A percentile compares a stretch with the other conserved stretches of the same genome.
These are phyloP conservation scores for Babyrousa celebensis DNA, from an alignment of 2,797 vertebrate genomes.

Conservation along the genomic window DNA sequence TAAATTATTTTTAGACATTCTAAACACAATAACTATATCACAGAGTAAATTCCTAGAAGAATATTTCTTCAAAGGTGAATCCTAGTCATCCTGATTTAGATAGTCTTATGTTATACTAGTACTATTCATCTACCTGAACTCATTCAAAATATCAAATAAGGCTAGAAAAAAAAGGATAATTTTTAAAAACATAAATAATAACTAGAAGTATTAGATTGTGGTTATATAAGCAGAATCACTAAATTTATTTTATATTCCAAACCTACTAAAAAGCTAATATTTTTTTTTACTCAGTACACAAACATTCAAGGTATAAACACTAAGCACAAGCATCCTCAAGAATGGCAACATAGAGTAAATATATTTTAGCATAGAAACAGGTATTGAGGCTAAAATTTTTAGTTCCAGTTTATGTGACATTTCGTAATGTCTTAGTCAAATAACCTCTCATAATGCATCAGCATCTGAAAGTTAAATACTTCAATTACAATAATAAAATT, in stretches of 20 bases:
- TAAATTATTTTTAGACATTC: conserved; percentile 71
- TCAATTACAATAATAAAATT: not conserved
- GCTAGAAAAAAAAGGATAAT: not conserved
- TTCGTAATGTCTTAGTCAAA: not conserved
- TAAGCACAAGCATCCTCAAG: not conserved
- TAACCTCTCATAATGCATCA: not conserved
- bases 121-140: not conserved
- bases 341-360: not conserved
- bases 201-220: not conserved
- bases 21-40: not conserved
- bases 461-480: not conserved
- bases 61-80: not conserved
- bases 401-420: not conserved
- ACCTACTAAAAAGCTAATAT: not conserved
- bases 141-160: not conserved
- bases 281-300: not conserved
- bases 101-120: not conserved
- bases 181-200: not conserved
- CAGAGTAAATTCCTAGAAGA: not conserved
- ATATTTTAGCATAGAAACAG: not conserved
- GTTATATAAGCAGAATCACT: not conserved
- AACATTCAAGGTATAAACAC: not conserved
- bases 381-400: no score
- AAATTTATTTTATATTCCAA: not conserved
- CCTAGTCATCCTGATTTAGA: not conserved